Conservation (phyloP, 2,113 vertebrate species). For the Gavia stellata region DNA sequence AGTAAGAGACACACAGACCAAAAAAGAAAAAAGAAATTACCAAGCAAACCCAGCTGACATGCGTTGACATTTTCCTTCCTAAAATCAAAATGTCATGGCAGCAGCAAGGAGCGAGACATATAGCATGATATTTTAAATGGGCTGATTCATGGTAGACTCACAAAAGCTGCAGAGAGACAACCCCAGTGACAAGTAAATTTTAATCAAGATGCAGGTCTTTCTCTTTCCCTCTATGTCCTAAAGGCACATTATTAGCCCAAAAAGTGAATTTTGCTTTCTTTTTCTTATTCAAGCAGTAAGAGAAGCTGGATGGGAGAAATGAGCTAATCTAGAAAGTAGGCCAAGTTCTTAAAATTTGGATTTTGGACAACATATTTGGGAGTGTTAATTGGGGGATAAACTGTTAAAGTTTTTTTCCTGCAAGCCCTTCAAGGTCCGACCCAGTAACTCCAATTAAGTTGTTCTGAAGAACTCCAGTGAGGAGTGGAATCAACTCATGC, state of each 20-base stretch:
- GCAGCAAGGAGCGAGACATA: neutral
- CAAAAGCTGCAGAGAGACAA: neutral
- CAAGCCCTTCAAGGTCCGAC: neutral
- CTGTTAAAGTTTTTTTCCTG: neutral
- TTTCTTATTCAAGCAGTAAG: neutral
- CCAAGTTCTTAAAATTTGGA: neutral
- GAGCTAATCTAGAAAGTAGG: neutral
- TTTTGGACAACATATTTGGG: neutral
- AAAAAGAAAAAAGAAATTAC: slow-evolving; percentile 4
- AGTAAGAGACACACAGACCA: neutral
- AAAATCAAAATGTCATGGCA: neutral
- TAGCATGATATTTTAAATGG: neutral
- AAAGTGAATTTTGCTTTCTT: neutral
- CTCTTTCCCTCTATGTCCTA: neutral
- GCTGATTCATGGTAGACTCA: neutral
- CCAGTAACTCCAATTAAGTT: neutral
- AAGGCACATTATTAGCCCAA: neutral
- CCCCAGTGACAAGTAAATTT: neutral
- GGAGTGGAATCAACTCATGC: neutral
- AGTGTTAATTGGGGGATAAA: neutral
- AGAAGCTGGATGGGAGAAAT: neutral
- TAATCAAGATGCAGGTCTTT: neutral
- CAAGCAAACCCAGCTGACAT: neutral
- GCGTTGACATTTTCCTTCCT: neutral
- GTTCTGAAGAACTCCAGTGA: neutral